Percentiles rank a stretch among this genome's conserved stretches.
These are phyloP conservation scores for Eristalinus sepulchralis DNA, from an alignment of 2,888 invertebrate species.

Conservation along the genomic window DNA sequence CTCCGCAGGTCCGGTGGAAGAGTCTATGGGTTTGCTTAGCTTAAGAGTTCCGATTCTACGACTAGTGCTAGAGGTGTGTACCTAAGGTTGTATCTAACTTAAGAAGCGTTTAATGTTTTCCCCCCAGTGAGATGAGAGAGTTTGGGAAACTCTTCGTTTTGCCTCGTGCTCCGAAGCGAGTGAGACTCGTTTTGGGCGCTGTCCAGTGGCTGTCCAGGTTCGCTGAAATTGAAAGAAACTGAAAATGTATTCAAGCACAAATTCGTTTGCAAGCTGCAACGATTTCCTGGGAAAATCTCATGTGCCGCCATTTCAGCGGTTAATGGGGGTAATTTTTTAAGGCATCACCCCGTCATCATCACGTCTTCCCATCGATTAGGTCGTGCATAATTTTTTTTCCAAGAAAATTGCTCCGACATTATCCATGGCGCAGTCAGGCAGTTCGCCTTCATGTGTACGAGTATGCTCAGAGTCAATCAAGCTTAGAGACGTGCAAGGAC, in stretches of 20 bases:
- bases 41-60: slow-evolving; percentile 17
- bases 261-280: background rate
- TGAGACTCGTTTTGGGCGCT: background rate
- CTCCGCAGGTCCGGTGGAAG: slow-evolving; percentile 22
- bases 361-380: background rate
- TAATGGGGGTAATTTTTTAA: background rate
- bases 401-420: slow-evolving; percentile 27
- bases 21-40: slow-evolving; percentile 15
- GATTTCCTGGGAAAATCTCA: slow-evolving; percentile 31
- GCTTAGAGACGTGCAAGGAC: background rate
- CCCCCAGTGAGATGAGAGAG: slow-evolving; percentile 56
- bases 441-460: background rate
- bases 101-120: slow-evolving; percentile 65
- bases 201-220: background rate
- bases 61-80: slow-evolving; percentile 38
- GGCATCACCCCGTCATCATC: background rate
- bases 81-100: slow-evolving; percentile 34
- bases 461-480: slow-evolving; percentile 21
- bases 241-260: background rate
- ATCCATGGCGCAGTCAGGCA: background rate
- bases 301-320: background rate
- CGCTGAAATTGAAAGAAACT: background rate
- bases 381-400: background rate
- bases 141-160: slow-evolving; percentile 30
- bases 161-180: background rate